Conservation (phyloP, 2,888 invertebrate genomes). For the Diplazon laetatorius region DNA sequence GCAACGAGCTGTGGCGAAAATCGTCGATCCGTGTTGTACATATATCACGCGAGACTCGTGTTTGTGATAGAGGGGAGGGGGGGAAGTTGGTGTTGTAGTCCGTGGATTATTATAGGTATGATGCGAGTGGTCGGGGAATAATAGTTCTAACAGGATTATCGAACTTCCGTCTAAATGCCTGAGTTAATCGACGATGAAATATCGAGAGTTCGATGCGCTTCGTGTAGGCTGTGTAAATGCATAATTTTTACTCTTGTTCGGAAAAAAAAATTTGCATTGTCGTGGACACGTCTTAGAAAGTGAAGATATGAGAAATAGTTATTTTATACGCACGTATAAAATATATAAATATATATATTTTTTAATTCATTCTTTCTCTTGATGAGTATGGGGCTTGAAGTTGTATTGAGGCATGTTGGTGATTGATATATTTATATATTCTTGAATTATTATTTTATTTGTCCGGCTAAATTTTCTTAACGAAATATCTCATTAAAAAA, state of each 20-base stretch:
- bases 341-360: too few species aligned
- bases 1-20: slow-evolving; percentile 49
- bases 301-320: slow-evolving; percentile 48
- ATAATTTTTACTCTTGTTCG: slow-evolving; percentile 18
- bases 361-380: too few species aligned
- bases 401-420: too few species aligned
- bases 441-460: too few species aligned
- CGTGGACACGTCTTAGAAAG: neutral
- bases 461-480: too few species aligned
- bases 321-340: too few species aligned
- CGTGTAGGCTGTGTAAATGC: slow-evolving; percentile 17
- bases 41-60: neutral
- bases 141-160: slow-evolving; percentile 42
- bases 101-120: neutral
- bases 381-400: too few species aligned
- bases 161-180: slow-evolving; percentile 49
- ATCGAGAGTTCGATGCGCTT: slow-evolving; percentile 46
- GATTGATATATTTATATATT: too few species aligned
- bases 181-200: slow-evolving; percentile 56
- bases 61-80: neutral
- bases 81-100: neutral
- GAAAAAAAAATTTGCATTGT: slow-evolving; percentile 37
- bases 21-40: slow-evolving; percentile 23
- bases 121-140: neutral
- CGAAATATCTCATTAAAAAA: too few species aligned